Base-by-base conservation (phyloP, 2,888 invertebrate species). In the Ctena decussata region DNA sequence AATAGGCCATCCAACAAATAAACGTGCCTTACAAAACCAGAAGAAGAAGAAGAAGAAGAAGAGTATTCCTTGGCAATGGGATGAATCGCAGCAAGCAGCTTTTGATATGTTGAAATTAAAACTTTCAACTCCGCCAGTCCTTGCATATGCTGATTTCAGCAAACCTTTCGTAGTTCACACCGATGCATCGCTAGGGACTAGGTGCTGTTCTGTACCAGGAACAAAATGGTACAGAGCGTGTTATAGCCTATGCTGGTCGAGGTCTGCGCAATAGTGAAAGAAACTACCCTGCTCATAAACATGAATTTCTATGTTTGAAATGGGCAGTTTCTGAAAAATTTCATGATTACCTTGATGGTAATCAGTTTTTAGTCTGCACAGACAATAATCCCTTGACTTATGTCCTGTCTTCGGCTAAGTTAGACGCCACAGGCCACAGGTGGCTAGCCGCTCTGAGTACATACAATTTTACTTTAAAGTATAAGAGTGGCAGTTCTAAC, bases 311-410 rank as follows among this genome's bases (percentile, higher is more conserved):
- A 21, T 11, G 18, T 24, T 30, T 35, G 5, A 69, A 69, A 24
- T 69, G 69, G 69, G 81, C 81, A 35, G 37, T 81, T 2, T 30
- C 70, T 32, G 76, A 81, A 27, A 81, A 81, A 37, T 81, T 81
- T 32, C 46, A 81, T 21, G 81, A 81, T 69, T 81, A 81, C 73
- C 49, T 81, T 15, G 76, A 76, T 69, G 81, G 76, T 11, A 65
- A 60, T 30, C 30, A 3, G 5, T 81, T 69, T 69, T 15, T 30
- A 15, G 81, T 65, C n/a, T 8, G 32, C 15, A 81, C 81, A 1
- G 81, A 81, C 60, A 84, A 84, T 32, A 84, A 84, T 41, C 84
- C 80, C 12, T 70, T 84, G 27, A 84, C 84, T 21, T 60, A 60
- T 60, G 32, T 60, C 3, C 18, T 60, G 24, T n/a, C n/a, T n/a